These are phyloP conservation scores for Ferrisia virgata DNA, from an alignment of 2,888 invertebrate species.

Conservation along the genomic window DNA sequence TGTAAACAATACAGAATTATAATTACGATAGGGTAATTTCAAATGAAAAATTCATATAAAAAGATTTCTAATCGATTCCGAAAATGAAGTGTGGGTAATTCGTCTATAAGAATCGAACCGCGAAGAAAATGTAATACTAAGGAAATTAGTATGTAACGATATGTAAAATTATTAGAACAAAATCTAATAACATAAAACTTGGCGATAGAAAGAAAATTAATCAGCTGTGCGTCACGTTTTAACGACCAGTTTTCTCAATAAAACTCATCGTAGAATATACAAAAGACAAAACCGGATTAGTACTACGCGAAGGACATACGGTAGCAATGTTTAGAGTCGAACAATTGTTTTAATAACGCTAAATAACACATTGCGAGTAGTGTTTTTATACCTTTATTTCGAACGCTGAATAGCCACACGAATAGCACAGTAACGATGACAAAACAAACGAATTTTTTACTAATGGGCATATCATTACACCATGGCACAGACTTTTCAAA, in stretches of 20 bases:
- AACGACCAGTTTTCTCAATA: background rate
- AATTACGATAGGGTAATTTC: background rate
- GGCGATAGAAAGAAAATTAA: background rate
- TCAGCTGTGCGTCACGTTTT: background rate
- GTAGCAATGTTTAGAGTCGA: background rate
- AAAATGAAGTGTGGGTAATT: background rate
- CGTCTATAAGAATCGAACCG: background rate
- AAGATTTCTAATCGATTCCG: background rate
- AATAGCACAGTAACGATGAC: background rate
- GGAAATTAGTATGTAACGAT: background rate
- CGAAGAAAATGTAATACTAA: background rate
- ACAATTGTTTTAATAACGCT: background rate
- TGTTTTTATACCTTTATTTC: constrained; percentile 27
- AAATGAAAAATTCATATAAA: background rate
- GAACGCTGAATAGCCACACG: constrained; percentile 26
- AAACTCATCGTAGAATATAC: background rate
- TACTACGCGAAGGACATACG: background rate
- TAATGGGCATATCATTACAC: constrained; percentile 41
- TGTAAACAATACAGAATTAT: background rate
- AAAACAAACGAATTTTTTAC: constrained; percentile 27
- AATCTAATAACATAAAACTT: too few species aligned
- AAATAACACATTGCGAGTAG: background rate
- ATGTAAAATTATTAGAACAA: too few species aligned
- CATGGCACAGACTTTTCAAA: constrained; percentile 15
- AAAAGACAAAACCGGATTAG: constrained; percentile 18